phyloP scores from a whole-genome alignment of 1,140 invertebrate species.

The Drosophila tsacasi region DNA sequence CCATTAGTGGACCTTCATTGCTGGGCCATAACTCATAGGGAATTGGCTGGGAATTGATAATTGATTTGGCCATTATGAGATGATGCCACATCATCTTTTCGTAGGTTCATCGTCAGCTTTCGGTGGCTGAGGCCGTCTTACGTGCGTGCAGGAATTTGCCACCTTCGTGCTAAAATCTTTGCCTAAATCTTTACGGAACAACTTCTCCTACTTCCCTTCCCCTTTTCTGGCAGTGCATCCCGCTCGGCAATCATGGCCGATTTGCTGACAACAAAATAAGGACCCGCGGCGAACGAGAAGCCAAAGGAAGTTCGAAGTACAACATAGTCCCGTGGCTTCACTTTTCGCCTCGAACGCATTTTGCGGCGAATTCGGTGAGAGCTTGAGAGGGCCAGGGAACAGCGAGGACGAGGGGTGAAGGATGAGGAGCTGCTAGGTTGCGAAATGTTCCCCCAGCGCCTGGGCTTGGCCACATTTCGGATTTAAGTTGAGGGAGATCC shows the following conservation, averaged over 20 bases:
- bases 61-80: slow-evolving; percentile 35
- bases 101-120: neutral
- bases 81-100: slow-evolving; percentile 12
- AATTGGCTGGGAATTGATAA: slow-evolving; percentile 42
- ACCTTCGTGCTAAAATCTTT: neutral
- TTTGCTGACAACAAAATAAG: slow-evolving; percentile 19
- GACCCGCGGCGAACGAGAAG: slow-evolving; percentile 16
- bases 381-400: slow-evolving; percentile 6
- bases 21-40: slow-evolving; percentile 48
- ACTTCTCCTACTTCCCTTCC: neutral
- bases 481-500: slow-evolving; percentile 14
- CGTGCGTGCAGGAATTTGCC: neutral
- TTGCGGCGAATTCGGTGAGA: slow-evolving; percentile 68
- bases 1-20: slow-evolving; percentile 43
- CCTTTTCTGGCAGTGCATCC: neutral
- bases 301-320: slow-evolving; percentile 1
- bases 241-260: slow-evolving; percentile 6
- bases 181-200: neutral
- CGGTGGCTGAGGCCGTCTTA: neutral
- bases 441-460: neutral
- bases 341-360: slow-evolving; percentile 44
- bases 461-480: slow-evolving; percentile 21
- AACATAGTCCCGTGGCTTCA: slow-evolving; percentile 8
- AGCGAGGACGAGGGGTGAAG: neutral
- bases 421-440: neutral